A percentile compares a stretch with the other conserved stretches of the same genome.
Conservation (phyloP, 2,797 vertebrate species). For the Okamejei kenojei region DNA sequence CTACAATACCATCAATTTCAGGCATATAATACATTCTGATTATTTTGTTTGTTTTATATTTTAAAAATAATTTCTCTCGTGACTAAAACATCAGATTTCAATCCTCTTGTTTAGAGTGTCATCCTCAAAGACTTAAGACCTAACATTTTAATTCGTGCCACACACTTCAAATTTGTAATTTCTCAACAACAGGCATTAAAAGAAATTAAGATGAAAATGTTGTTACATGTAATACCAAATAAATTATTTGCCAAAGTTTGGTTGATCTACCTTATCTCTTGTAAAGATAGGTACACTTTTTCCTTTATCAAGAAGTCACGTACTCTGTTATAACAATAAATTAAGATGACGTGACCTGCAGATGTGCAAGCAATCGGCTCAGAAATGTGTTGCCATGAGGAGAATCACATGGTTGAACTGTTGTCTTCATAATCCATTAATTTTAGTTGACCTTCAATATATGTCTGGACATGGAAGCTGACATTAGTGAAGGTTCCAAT, state of each 20-base stretch:
- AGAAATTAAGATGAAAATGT: not conserved
- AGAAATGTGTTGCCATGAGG: not conserved
- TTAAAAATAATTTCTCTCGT: not conserved
- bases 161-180: not conserved
- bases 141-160: not conserved
- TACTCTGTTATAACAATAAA: not conserved
- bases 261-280: not conserved
- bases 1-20: not conserved
- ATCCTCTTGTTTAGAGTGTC: not conserved
- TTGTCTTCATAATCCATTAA: not conserved
- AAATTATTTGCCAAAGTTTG: not conserved
- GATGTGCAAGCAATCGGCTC: not conserved
- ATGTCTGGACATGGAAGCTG: not conserved
- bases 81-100: conserved; percentile 4
- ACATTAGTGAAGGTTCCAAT: not conserved
- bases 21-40: not conserved
- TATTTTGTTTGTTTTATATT: not conserved
- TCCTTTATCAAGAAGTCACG: not conserved
- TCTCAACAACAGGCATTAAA: not conserved
- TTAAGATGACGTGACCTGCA: not conserved
- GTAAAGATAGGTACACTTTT: not conserved
- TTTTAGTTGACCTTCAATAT: not conserved
- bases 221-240: not conserved
- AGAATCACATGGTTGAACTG: not conserved
- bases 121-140: not conserved